A percentile compares a stretch with the other conserved stretches of the same genome.
These are phyloP conservation scores for Cyrtodaria siliqua DNA, from an alignment of 2,888 invertebrate genomes.

Conservation along the genomic window DNA sequence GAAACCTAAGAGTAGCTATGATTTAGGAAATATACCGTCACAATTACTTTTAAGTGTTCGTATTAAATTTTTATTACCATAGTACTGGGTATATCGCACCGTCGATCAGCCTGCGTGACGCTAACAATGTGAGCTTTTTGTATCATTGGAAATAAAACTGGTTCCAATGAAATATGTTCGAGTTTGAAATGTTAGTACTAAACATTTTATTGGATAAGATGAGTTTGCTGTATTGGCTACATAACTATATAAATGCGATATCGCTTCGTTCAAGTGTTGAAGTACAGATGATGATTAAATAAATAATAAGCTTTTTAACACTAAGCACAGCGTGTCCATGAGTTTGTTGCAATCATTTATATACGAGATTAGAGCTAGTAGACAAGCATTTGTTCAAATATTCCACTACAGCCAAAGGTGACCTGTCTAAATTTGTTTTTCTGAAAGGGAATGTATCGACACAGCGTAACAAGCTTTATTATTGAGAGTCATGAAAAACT, in stretches of 20 bases:
- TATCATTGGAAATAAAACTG: constrained; percentile 10
- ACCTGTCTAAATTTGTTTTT: no score
- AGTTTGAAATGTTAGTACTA: constrained; percentile 3
- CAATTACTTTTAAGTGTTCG: constrained; percentile 12
- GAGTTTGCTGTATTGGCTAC: neutral
- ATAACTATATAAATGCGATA: neutral
- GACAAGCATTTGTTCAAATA: no score
- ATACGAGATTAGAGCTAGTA: no score
- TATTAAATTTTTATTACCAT: constrained; percentile 23
- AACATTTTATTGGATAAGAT: constrained; percentile 8
- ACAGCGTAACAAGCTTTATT: no score
- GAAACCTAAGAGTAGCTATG: constrained; percentile 42
- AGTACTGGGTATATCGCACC: neutral
- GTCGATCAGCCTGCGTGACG: constrained; percentile 3
- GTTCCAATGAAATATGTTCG: constrained; percentile 7
- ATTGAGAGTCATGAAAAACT: no score
- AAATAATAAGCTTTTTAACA: no score
- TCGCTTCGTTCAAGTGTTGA: no score
- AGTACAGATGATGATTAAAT: no score
- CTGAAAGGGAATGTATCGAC: no score
- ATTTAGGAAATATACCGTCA: constrained; percentile 44
- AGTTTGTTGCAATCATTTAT: no score
- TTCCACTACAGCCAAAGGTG: no score
- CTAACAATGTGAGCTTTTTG: constrained; percentile 2
- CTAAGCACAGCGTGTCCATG: no score